Percentiles rank a stretch among this genome's conserved stretches.
Evolutionary conservation across 2,113 vertebrate species (phyloP).

Genomic region (Platichthys flesus): DNA sequence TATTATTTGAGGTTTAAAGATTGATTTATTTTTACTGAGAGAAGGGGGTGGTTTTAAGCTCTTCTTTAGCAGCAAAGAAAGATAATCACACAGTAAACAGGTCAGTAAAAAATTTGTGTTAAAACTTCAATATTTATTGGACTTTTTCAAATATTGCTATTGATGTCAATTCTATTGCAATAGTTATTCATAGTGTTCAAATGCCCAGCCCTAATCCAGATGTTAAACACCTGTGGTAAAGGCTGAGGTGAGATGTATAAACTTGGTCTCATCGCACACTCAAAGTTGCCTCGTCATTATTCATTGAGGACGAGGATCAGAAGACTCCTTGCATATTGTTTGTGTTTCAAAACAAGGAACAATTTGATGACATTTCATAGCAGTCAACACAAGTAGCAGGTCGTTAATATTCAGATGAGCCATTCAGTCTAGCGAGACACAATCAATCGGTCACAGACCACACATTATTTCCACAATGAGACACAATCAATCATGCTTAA

Average conservation of each 20-base stretch:
- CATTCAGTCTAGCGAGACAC: slow-evolving; percentile 24
- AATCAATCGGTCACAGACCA: slow-evolving; percentile 66
- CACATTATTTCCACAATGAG: slow-evolving; percentile 73
- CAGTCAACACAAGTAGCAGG: slow-evolving; percentile 24
- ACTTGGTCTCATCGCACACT: background rate
- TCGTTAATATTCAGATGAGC: slow-evolving; percentile 69
- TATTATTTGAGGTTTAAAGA: too few species aligned
- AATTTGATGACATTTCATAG: slow-evolving; percentile 44
- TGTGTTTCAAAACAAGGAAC: slow-evolving; percentile 10
- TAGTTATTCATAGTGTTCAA: too few species aligned
- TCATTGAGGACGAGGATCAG: slow-evolving; percentile 3
- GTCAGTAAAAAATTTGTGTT: too few species aligned
- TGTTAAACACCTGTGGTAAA: background rate
- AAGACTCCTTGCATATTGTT: slow-evolving; percentile 6
- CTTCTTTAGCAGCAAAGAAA: too few species aligned
- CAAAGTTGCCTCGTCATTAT: background rate
- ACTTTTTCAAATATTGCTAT: too few species aligned
- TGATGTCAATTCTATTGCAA: too few species aligned
- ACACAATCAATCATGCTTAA: slow-evolving; percentile 74
- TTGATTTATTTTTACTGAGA: too few species aligned
- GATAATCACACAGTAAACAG: too few species aligned
- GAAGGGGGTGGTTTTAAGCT: too few species aligned
- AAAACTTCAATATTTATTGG: too few species aligned
- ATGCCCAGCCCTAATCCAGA: background rate
- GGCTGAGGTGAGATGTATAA: background rate